phyloP scores from a whole-genome alignment of 2,888 invertebrate species.

The Galerucella pusilla region DNA sequence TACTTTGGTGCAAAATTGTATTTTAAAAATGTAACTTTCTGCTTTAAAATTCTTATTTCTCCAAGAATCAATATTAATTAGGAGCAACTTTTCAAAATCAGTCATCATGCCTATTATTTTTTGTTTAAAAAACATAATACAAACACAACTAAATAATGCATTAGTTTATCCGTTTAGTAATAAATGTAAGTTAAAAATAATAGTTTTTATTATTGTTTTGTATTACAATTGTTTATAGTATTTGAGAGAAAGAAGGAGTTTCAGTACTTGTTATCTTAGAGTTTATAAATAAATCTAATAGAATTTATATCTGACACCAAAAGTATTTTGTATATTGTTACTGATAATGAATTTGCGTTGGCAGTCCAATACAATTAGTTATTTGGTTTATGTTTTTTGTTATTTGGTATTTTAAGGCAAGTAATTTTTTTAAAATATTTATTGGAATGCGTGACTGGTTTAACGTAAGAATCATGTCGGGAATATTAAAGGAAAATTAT shows the following conservation, averaged over 20 bases:
- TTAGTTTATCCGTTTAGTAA: background rate
- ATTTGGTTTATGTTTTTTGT: no score
- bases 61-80: no score
- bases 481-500: background rate
- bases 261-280: conserved; percentile 20
- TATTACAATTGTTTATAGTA: no score
- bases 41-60: no score
- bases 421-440: background rate
- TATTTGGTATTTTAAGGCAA: background rate
- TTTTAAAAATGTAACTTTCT: no score
- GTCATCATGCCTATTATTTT: background rate
- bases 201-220: conserved; percentile 21
- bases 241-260: background rate
- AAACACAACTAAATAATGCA: background rate
- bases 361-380: background rate
- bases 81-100: no score
- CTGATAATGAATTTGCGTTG: conserved; percentile 1
- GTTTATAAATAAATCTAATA: conserved; percentile 19
- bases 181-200: conserved; percentile 23
- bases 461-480: background rate
- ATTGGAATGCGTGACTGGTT: background rate
- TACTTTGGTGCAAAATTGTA: no score
- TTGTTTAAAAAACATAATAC: background rate
- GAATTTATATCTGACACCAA: conserved; percentile 14
- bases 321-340: conserved; percentile 15